Percentiles rank a stretch among this genome's conserved stretches.
phyloP scores from a whole-genome alignment of 2,797 vertebrate species.

The Chaunax sp. region DNA sequence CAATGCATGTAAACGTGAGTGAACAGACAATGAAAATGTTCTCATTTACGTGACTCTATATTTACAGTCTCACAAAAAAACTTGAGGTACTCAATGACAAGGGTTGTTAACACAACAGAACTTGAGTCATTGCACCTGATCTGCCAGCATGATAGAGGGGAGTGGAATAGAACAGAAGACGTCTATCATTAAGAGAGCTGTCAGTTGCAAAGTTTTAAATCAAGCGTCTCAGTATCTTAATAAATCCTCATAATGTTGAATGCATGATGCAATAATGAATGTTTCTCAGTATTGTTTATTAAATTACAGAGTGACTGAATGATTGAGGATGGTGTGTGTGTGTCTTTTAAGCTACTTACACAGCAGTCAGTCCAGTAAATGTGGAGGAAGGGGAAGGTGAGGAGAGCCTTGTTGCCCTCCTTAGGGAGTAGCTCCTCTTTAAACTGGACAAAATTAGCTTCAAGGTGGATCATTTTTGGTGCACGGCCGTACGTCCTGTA shows the following conservation, averaged over 20 bases:
- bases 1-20: too few relatives aligned
- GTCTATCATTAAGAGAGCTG: too few relatives aligned
- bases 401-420: constrained; percentile 96
- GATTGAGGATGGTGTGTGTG: not conserved
- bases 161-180: not conserved
- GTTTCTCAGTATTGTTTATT: not conserved
- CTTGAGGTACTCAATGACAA: not conserved
- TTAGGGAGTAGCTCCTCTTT: constrained; percentile 98
- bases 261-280: constrained; percentile 8
- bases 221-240: not conserved
- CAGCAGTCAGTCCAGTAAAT: constrained; percentile 99
- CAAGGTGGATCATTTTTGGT: constrained; percentile 99
- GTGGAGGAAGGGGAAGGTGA: constrained; percentile 99
- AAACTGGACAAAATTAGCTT: constrained; percentile 98
- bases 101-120: not conserved
- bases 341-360: constrained; percentile 82
- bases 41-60: too few relatives aligned
- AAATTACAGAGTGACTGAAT: too few relatives aligned
- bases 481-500: constrained; percentile 95
- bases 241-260: not conserved
- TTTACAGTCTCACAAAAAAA: not conserved
- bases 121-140: not conserved
- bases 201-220: not conserved
- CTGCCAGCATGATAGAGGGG: not conserved
- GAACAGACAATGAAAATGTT: too few relatives aligned